Evolutionary conservation across 2,888 invertebrate species (phyloP), one percentile per base, ranked within the genome.

Genomic region (Oligia strigilis): DNA sequence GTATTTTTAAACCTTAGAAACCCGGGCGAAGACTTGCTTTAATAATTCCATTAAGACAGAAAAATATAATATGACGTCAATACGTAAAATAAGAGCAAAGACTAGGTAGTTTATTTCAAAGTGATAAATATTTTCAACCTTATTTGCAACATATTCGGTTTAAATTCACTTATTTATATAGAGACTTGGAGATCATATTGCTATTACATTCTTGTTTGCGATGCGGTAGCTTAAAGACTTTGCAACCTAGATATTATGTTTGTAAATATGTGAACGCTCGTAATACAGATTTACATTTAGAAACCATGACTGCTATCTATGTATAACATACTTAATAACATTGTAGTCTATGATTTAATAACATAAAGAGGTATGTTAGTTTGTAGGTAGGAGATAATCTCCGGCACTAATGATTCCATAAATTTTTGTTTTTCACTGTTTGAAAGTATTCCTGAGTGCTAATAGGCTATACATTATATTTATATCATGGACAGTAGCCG

Each of bases 51-150:
- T 71, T 40, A 67, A 77, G 23, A 40, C 36, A 46, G 4, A 49
- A 55, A 72, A 65, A 60, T 5, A 55, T 43, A 49, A 11, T n/a
- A 49, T 75, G 77, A 70, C 66, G 82, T 70, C 72, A 85, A 70
- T 66, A 55, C 6, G 43, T 64, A 64, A 52, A 77, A 69, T 49
- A 64, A 69, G 36, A 65, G 23, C 40, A 46, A 19, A 58, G 0
- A 36, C 40, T 23, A 65, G 29, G 29, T 29, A 29, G 11, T 29
- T 17, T 5, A 58, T 23, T 70, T 60, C 19, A 29, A 55, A 43
- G 43, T 40, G 14, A 43, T 17, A 36, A 23, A 43, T 14, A 79
- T 67, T 58, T 36, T 64, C 36, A 58, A 52, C 72, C 55, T 73
- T 85, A 66, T 62, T 1, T 36, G 40, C 4, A 73, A 29, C 8